These are phyloP conservation scores for Melieria crassipennis DNA, from an alignment of 2,888 invertebrate genomes.

Conservation along the genomic window DNA sequence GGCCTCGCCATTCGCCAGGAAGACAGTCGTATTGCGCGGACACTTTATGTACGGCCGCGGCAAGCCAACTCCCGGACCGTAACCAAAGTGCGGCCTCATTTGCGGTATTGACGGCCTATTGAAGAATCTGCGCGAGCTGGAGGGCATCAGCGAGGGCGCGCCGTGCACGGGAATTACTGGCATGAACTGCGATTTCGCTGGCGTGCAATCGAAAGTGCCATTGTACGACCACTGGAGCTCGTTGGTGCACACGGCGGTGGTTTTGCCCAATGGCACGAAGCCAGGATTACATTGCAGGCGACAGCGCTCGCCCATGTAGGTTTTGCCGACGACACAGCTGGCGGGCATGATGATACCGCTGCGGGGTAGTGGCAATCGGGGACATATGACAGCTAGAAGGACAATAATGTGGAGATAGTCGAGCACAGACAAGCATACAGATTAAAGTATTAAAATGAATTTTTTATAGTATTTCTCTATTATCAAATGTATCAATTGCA, in stretches of 20 bases:
- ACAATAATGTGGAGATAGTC: slow-evolving; percentile 13
- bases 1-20: slow-evolving; percentile 65
- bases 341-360: slow-evolving; percentile 69
- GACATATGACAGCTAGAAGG: slow-evolving; percentile 66
- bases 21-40: slow-evolving; percentile 71
- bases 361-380: slow-evolving; percentile 65
- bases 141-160: slow-evolving; percentile 23
- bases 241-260: slow-evolving; percentile 58
- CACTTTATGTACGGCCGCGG: slow-evolving; percentile 71
- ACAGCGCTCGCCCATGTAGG: slow-evolving; percentile 67
- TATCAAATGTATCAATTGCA: too few relatives aligned
- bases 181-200: slow-evolving; percentile 17
- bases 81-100: slow-evolving; percentile 24
- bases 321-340: slow-evolving; percentile 67
- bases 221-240: slow-evolving; percentile 61
- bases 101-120: slow-evolving; percentile 7
- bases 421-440: too few relatives aligned
- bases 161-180: slow-evolving; percentile 30
- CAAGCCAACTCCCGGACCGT: slow-evolving; percentile 22
- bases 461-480: too few relatives aligned
- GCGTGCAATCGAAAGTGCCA: slow-evolving; percentile 56
- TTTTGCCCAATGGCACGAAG: slow-evolving; percentile 59
- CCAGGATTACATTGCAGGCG: slow-evolving; percentile 67
- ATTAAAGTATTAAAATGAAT: too few relatives aligned
- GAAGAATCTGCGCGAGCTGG: slow-evolving; percentile 7